Base-by-base conservation (phyloP, 2,888 invertebrate genomes). In the Zele albiditarsus region DNA sequence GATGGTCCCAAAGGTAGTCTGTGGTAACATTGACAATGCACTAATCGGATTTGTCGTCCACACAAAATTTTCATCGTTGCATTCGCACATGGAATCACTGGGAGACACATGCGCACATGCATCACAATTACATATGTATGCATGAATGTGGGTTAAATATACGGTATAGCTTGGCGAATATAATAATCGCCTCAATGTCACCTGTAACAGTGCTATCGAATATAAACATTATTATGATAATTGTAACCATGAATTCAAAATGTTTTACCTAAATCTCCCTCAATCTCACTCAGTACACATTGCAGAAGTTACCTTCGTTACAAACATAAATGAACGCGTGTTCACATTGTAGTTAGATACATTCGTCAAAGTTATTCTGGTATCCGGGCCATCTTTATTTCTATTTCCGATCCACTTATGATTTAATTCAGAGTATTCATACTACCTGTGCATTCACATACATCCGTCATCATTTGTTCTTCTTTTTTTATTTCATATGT, bases 281-380 rank as follows among this genome's bases (percentile, higher is more conserved):
- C 49, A 49, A 49, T n/a, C 12, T 49, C 49, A 31, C 1, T 31
- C 31, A 0, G 31, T 31, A 6, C 31, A 8, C 31, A 31, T 31
- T 31, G 31, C 31, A 31, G 8, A 31, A 31, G 3, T 12, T 12
- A 14, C 16, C 53, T 0, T 1, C 53, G n/a, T n/a, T 23, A 23
- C 8, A 20, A 23, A 53, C 53, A 58, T 58, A 1, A 58, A 25
- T 27, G 10, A 20, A 10, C 66, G 42, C 25, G 25, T 66, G 46
- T 42, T 25, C 25, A 25, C 42, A 49, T 25, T 67, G n/a, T 42
- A 58, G 33, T 68, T 53, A 23, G 46, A 68, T n/a, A 60, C 68
- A 68, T 33, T 73, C 31, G 28, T 68, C 60, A 67, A 58, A 73
- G 60, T 73, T 68, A 68, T 68, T 68, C 60, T 33, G 53, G 38